phyloP scores from a whole-genome alignment of 2,113 vertebrate genomes.

The Gallinago jamesoni region DNA sequence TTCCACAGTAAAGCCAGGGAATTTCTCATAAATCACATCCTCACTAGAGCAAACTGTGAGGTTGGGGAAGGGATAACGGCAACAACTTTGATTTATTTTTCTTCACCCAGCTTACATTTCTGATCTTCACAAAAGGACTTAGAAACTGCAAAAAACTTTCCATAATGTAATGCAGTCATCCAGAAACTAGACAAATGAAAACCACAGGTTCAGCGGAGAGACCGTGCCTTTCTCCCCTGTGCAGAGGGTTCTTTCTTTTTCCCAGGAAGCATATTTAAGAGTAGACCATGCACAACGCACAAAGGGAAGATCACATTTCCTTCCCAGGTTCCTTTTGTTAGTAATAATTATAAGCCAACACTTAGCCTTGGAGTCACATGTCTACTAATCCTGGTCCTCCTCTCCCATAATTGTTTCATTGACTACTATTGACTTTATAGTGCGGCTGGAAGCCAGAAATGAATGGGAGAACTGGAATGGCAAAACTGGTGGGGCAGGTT shows the following conservation, averaged over 20 bases:
- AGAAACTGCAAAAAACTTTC: constrained; percentile 22
- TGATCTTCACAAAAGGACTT: background rate
- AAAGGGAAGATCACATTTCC: constrained; percentile 57
- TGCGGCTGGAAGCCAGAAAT: constrained; percentile 35
- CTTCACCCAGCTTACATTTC: background rate
- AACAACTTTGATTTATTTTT: constrained; percentile 33
- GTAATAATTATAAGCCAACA: constrained; percentile 51
- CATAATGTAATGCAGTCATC: background rate
- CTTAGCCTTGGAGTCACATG: constrained; percentile 36
- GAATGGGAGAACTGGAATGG: constrained; percentile 39
- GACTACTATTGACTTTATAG: constrained; percentile 68
- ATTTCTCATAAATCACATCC: constrained; percentile 27
- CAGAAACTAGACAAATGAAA: constrained; percentile 24
- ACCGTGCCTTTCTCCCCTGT: background rate
- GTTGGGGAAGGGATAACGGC: background rate
- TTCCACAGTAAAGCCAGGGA: constrained; percentile 17
- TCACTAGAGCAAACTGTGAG: background rate
- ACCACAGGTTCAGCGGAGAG: background rate
- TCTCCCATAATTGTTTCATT: constrained; percentile 65
- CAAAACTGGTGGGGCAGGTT: constrained; percentile 64
- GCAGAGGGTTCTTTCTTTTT: constrained; percentile 14
- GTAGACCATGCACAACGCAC: background rate
- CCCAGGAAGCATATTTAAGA: constrained; percentile 1
- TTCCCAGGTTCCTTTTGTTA: constrained; percentile 40
- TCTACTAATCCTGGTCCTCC: constrained; percentile 42